Evolutionary conservation across 2,113 vertebrate genomes (phyloP), one percentile per base, ranked within the genome.

Genomic region (Dendrocopos noguchii): DNA sequence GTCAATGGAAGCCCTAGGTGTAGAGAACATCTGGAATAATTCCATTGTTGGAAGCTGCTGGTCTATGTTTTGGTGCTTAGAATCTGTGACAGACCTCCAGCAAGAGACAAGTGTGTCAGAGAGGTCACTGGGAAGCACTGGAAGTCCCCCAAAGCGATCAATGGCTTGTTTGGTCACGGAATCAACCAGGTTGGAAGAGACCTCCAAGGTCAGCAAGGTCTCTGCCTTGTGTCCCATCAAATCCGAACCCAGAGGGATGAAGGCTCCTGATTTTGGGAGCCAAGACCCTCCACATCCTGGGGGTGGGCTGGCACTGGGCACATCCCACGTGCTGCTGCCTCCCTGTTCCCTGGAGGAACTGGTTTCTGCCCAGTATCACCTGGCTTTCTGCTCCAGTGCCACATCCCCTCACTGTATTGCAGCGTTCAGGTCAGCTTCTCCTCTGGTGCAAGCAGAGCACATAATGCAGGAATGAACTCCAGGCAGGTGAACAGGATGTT

Each of bases 211-310:
- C 42, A 44, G 6, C 42, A 44, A 44, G 42, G 18, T 50, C 33
- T 50, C 36, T 73, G 29, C 33, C 39, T 31, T 22, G 11, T 28
- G 25, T 33, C 67, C 31, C 25, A 22, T 31, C 1, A 2, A 12
- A 27, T 59, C 22, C 61, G 64, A 27, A 63, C 18, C 12, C 52
- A 29, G 52, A 25, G 13, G 29, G 29, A 6, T 6, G 10, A 56
- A 22, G 31, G 16, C 25, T 73, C 17, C 39, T 77, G 36, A 66
- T 83, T 79, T 61, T n/a, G 42, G 78, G 75, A 33, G 53, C 5
- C 1, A 4, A 63, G 53, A 47, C 27, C 22, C 15, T 59, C 60
- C 0, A 3, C 24, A 34, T 56, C 12, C 3, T 0, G 24, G 2
- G 53, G 17, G 16, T 42, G n/a, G 22, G 52, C 52, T 11, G 15